A percentile compares a stretch with the other conserved stretches of the same genome.
Evolutionary conservation across 2,888 invertebrate species (phyloP).

Genomic region (Venusia cambrica): DNA sequence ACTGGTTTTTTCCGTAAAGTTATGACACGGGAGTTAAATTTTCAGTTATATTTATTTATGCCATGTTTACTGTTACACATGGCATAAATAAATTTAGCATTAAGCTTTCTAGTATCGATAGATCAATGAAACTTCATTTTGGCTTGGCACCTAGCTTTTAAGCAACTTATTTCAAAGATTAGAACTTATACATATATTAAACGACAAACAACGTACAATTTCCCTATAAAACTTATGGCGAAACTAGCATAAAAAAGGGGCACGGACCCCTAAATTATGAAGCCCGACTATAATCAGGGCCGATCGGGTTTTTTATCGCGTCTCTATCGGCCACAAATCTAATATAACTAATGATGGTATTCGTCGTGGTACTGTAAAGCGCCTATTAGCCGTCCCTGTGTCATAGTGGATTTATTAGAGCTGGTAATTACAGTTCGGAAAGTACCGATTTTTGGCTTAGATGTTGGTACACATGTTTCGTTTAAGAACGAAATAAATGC

Average conservation of each 20-base stretch:
- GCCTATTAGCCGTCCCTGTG: conserved; percentile 53
- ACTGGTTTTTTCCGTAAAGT: no score
- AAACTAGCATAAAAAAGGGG: conserved; percentile 42
- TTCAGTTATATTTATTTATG: no score
- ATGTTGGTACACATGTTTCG: conserved; percentile 4
- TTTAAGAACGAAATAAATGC: no score
- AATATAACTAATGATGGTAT: conserved; percentile 69
- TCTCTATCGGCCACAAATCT: conserved; percentile 64
- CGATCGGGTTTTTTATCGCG: conserved; percentile 61
- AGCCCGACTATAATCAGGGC: conserved; percentile 55
- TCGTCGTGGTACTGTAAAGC: conserved; percentile 49
- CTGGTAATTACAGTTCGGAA: conserved; percentile 36
- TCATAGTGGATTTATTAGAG: conserved; percentile 44
- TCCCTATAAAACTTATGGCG: conserved; percentile 38
- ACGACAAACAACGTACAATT: conserved; percentile 37
- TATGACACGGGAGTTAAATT: no score
- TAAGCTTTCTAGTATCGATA: no score
- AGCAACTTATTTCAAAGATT: no score
- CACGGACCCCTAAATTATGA: conserved; percentile 61
- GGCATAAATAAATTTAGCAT: no score
- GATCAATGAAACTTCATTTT: no score
- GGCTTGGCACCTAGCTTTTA: no score
- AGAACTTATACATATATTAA: no score
- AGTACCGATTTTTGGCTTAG: neutral
- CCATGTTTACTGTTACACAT: no score